Percentiles rank a stretch among this genome's conserved stretches.
Evolutionary conservation across 1,140 invertebrate species (phyloP).

Genomic region (Drosophila pandora): DNA sequence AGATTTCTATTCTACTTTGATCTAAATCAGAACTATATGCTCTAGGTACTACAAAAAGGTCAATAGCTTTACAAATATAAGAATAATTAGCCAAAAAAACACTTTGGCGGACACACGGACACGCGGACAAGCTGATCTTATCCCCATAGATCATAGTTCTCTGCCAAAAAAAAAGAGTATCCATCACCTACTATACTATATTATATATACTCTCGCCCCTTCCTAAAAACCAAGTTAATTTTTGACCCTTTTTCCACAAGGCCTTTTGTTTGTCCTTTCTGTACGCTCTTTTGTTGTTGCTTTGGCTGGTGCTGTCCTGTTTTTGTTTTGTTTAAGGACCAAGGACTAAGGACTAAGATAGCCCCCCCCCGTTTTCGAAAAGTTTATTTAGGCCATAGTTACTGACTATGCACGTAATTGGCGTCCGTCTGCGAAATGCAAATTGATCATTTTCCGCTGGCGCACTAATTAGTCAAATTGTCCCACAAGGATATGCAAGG

Average conservation of each 20-base stretch:
- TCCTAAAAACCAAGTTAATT: neutral
- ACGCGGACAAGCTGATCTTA: no score
- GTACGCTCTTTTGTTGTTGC: neutral
- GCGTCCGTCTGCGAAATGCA: constrained; percentile 69
- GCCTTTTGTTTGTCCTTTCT: constrained; percentile 36
- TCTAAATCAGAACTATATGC: no score
- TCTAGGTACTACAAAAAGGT: no score
- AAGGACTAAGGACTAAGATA: neutral
- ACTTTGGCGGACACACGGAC: no score
- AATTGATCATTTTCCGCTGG: constrained; percentile 77
- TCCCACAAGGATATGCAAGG: constrained; percentile 36
- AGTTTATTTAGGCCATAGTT: constrained; percentile 47
- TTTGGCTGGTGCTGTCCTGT: neutral
- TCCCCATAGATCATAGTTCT: no score
- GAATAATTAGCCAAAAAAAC: no score
- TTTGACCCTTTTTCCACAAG: constrained; percentile 33
- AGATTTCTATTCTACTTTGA: no score
- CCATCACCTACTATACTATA: neutral
- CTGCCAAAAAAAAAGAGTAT: neutral
- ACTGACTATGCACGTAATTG: constrained; percentile 50
- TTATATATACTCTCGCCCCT: neutral
- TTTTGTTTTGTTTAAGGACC: constrained; percentile 33
- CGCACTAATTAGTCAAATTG: constrained; percentile 80
- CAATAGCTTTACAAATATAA: no score
- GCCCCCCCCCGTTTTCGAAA: neutral